Percentiles rank a stretch among this genome's conserved stretches.
These are phyloP conservation scores for Itoplectis maculator DNA, from an alignment of 2,888 invertebrate genomes.

Conservation along the genomic window DNA sequence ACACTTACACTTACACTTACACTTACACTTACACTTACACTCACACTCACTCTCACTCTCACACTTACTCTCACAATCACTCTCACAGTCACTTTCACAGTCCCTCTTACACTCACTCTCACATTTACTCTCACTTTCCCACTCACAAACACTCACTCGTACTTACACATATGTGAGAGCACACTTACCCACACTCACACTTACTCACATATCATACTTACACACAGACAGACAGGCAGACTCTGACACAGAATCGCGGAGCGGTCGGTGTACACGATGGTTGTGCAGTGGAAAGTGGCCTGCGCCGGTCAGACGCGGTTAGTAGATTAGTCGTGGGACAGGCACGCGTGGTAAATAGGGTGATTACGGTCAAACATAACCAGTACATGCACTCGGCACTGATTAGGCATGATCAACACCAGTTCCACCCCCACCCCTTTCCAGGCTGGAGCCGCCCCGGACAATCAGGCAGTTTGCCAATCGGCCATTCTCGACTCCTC, in stretches of 20 bases:
- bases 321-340: slow-evolving; percentile 67
- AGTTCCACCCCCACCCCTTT: slow-evolving; percentile 43
- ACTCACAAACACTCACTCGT: too few species aligned
- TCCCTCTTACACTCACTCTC: too few species aligned
- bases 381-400: slow-evolving; percentile 63
- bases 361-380: slow-evolving; percentile 69
- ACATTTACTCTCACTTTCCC: too few species aligned
- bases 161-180: too few species aligned
- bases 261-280: not conserved
- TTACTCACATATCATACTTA: too few species aligned
- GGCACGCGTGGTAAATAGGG: slow-evolving; percentile 66
- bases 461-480: slow-evolving; percentile 67
- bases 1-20: too few species aligned
- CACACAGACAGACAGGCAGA: not conserved
- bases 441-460: slow-evolving; percentile 3
- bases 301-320: slow-evolving; percentile 65
- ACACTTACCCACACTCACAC: too few species aligned
- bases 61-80: too few species aligned
- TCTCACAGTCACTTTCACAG: too few species aligned
- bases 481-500: not conserved
- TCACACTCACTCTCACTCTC: too few species aligned
- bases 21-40: too few species aligned
- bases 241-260: not conserved
- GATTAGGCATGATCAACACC: slow-evolving; percentile 66
- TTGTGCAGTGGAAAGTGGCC: slow-evolving; percentile 65